Evolutionary conservation across 2,888 invertebrate genomes (phyloP), one percentile per base, ranked within the genome.

Genomic region (Drosophila fulvimacula): DNA sequence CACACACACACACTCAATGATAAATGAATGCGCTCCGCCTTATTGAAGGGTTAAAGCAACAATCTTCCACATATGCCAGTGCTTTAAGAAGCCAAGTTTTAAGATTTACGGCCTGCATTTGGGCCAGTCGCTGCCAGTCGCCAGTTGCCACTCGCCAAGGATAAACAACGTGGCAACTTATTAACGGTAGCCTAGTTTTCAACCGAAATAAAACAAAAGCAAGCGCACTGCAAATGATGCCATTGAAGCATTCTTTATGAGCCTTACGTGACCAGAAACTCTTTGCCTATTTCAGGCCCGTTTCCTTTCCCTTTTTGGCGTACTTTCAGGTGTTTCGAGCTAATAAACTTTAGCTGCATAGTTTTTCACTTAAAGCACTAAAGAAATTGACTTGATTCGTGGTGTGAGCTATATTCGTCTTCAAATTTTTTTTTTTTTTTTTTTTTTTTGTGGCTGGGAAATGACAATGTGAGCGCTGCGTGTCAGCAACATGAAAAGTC

Each of bases 191-290:
- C 83, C 86, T 76, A 83, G 73, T 66, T 83, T 65, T 32, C 21
- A 58, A 41, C 17, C 19, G n/a, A 60, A 38, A 48, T 27, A 67
- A 74, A 79, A 79, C 70, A 86, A 83, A 63, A 58, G 55, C 66
- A 21, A 48, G 19, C 57, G 19, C 57, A 48, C 56, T 73, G 61
- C 72, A 86, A 83, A 84, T 81, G 75, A 87, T 87, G 84, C 87
- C 84, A 87, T 86, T 76, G 86, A 70, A 70, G 77, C 76, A 60
- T 82, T 78, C 82, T 83, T 86, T 83, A 83, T 81, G 83, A 60
- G 83, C 69, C 84, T 83, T 77, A 87, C 83, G 83, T 83, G 83
- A 83, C 83, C 84, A 82, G 79, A 87, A 87, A 83, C 83, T 84
- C 84, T 83, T 83, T 83, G 84, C 73, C 72, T 66, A 79, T 71